Base-by-base conservation (phyloP, 2,113 vertebrate genomes). In the Pantherophis guttatus region DNA sequence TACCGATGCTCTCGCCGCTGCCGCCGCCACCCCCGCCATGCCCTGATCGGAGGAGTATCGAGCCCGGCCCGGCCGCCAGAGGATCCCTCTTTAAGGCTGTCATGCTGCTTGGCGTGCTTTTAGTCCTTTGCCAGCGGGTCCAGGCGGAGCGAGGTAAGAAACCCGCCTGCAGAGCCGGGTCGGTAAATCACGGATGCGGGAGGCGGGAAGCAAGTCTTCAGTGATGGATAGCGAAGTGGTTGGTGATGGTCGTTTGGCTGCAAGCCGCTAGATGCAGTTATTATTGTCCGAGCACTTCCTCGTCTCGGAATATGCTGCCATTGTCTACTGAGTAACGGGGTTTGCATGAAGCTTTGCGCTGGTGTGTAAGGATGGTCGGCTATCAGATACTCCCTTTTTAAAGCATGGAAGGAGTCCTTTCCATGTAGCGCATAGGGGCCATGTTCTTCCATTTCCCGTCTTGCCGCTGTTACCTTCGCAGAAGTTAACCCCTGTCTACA, bases 71-170 rank as follows among this genome's bases (percentile, higher is more conserved):
- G 81, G 86, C 58, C 17, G 8, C 65, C 88, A 1, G 48, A 88
- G 58, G 93, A 93, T 88, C 88, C 90, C 91, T 91, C 59, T 55
- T n/a, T 86, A 89, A 58, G 39, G 87, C 91, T 50, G 88, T 86
- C 62, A 11, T 94, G 92, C 93, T 96, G 85, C 58, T 96, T 19
- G 94, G 88, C 81, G 81, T 93, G 75, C 91, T 95, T 12, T 33
- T 87, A 50, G 90, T 93, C 50, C 92, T 95, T 52, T 90, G 93
- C 93, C 95, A 91, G 2, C 91, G 94, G 13, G 94, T 87, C 93
- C 91, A 93, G n/a, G 94, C 95, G 54, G 54, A 94, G 92, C 33
- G 88, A 86, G 95, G 96, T 96, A 96, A 97, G 96, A 8, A 50
- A 90, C 48, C 86, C 91, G 86, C 48, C 86, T 24, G 21, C 86